Percentiles rank a stretch among this genome's conserved stretches.
Conservation (phyloP, 1,140 invertebrate species). For the Magallana gigas region DNA sequence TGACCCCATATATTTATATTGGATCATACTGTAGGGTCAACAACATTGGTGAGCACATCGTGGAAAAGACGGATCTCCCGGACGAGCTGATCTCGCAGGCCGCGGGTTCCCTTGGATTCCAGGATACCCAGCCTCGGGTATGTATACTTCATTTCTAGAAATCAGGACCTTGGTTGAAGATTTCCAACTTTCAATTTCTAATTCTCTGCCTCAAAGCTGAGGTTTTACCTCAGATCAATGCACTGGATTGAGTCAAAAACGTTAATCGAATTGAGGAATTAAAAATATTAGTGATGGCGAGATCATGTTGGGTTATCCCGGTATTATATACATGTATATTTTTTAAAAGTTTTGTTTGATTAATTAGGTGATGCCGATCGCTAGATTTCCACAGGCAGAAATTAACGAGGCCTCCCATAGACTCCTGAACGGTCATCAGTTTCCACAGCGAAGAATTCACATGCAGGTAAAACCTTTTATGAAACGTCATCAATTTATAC, state of each 20-base stretch:
- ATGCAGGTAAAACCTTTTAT: constrained; percentile 60
- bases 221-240: too few species aligned
- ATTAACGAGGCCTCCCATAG: constrained; percentile 65
- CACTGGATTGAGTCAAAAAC: too few species aligned
- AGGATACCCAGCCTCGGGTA: constrained; percentile 65
- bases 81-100: constrained; percentile 65
- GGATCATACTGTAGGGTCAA: constrained; percentile 59
- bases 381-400: constrained; percentile 60
- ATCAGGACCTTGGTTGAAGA: too few species aligned
- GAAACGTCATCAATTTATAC: too few species aligned
- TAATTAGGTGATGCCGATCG: constrained; percentile 66
- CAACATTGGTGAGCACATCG: constrained; percentile 63
- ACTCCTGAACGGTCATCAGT: constrained; percentile 60
- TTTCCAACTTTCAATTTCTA: too few species aligned
- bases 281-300: too few species aligned
- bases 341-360: neutral
- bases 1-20: neutral
- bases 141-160: neutral
- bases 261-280: too few species aligned
- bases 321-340: too few species aligned
- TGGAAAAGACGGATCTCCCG: constrained; percentile 68
- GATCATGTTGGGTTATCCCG: too few species aligned
- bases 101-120: constrained; percentile 59
- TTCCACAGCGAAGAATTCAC: constrained; percentile 53
- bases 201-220: too few species aligned